phyloP scores from a whole-genome alignment of 2,113 vertebrate genomes.

The Rostratula benghalensis region DNA sequence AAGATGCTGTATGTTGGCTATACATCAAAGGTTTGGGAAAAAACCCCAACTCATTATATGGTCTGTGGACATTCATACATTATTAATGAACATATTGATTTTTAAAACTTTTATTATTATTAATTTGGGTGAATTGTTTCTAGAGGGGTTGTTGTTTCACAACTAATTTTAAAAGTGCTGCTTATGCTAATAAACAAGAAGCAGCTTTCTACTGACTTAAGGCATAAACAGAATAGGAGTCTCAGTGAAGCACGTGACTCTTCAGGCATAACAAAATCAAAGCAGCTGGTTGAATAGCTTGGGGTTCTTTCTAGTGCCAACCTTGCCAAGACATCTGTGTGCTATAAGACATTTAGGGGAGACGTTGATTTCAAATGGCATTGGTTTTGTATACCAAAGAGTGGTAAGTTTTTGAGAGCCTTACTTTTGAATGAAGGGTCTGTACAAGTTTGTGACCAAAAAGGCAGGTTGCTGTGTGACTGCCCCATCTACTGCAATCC shows the following conservation, averaged over 20 bases:
- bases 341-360: slow-evolving; percentile 26
- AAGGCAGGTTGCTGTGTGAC: background rate
- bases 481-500: background rate
- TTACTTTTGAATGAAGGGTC: background rate
- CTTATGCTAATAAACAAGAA: background rate
- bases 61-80: background rate
- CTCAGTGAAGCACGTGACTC: background rate
- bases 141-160: background rate
- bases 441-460: background rate
- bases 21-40: background rate
- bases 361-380: background rate
- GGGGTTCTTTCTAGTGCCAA: slow-evolving; percentile 12
- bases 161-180: background rate
- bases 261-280: slow-evolving; percentile 45
- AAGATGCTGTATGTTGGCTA: background rate
- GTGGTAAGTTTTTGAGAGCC: background rate
- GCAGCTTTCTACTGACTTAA: slow-evolving; percentile 3
- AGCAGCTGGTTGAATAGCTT: slow-evolving; percentile 46
- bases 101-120: background rate
- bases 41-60: background rate
- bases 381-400: background rate
- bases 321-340: slow-evolving; percentile 51
- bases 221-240: slow-evolving; percentile 16
- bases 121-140: background rate
- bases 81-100: background rate